phyloP scores from a whole-genome alignment of 1,140 invertebrate genomes.

The Drosophila subobscura region DNA sequence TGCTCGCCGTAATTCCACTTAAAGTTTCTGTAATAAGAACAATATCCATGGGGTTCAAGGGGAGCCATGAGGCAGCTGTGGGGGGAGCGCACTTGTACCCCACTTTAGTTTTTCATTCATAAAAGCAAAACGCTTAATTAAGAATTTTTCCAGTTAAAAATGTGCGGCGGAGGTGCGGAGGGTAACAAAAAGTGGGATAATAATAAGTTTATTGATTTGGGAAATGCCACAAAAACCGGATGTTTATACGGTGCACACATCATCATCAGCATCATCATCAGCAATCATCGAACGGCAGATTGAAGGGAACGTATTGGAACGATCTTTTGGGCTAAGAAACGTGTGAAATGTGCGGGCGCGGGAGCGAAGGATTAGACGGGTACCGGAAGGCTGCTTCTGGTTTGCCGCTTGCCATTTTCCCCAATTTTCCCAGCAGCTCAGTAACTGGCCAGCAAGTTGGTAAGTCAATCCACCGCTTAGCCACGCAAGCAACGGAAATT shows the following conservation, averaged over 20 bases:
- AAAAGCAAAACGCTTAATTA: constrained; percentile 73
- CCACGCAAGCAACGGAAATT: constrained; percentile 65
- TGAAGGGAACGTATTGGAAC: constrained; percentile 2
- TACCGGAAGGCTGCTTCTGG: constrained; percentile 24
- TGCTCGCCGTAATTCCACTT: constrained; percentile 69
- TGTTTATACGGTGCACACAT: constrained; percentile 60
- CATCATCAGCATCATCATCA: constrained; percentile 18
- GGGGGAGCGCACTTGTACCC: constrained; percentile 13
- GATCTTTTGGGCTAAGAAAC: constrained; percentile 47
- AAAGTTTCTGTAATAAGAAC: constrained; percentile 62
- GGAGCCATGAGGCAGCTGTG: background rate
- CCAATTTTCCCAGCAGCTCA: constrained; percentile 27
- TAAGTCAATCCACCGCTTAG: constrained; percentile 75
- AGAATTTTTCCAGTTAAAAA: constrained; percentile 71
- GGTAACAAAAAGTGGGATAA: constrained; percentile 45
- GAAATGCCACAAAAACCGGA: constrained; percentile 75
- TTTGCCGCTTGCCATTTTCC: constrained; percentile 17
- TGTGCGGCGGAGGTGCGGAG: constrained; percentile 12
- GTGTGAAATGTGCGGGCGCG: constrained; percentile 60
- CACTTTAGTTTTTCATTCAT: constrained; percentile 61
- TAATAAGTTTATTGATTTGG: constrained; percentile 81
- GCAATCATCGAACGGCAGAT: constrained; percentile 6
- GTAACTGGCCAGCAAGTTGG: constrained; percentile 68
- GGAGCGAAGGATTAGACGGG: constrained; percentile 47
- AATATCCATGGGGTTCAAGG: background rate